These are phyloP conservation scores for Callospermophilus lateralis DNA, from an alignment of 2,113 vertebrate genomes.

Conservation along the genomic window DNA sequence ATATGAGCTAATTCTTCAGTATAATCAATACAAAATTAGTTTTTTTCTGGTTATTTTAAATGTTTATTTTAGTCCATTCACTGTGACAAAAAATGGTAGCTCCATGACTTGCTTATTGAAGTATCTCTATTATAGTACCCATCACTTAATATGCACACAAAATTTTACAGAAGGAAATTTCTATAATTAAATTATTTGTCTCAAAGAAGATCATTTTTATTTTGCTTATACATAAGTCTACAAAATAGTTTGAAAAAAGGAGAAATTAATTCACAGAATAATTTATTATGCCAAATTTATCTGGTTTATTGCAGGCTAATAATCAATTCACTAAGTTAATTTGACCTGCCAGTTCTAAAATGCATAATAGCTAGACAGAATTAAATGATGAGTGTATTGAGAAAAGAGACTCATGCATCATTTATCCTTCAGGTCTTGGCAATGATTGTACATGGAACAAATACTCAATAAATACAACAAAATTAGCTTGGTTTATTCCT, in stretches of 20 bases:
- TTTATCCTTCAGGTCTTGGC: not conserved
- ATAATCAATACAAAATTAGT: not conserved
- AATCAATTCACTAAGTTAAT: not conserved
- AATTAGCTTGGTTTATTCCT: not conserved
- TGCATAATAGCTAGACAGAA: not conserved
- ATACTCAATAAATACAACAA: not conserved
- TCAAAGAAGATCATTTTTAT: slow-evolving; percentile 1
- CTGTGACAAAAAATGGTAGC: not conserved
- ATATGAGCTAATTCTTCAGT: not conserved
- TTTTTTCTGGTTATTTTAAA: not conserved
- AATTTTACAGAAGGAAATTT: not conserved
- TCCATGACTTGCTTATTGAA: not conserved
- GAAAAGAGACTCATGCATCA: not conserved
- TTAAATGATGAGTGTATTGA: not conserved
- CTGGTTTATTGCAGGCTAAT: not conserved
- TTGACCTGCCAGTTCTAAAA: not conserved
- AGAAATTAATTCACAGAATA: not conserved
- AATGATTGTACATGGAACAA: not conserved
- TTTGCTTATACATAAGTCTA: not conserved
- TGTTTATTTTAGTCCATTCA: not conserved
- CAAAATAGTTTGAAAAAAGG: not conserved
- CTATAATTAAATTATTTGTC: not conserved
- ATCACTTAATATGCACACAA: not conserved
- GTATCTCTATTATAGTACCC: not conserved
- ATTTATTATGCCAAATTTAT: not conserved